These are phyloP conservation scores for Leptopilina clavipes DNA, from an alignment of 1,140 invertebrate genomes.

Conservation along the genomic window DNA sequence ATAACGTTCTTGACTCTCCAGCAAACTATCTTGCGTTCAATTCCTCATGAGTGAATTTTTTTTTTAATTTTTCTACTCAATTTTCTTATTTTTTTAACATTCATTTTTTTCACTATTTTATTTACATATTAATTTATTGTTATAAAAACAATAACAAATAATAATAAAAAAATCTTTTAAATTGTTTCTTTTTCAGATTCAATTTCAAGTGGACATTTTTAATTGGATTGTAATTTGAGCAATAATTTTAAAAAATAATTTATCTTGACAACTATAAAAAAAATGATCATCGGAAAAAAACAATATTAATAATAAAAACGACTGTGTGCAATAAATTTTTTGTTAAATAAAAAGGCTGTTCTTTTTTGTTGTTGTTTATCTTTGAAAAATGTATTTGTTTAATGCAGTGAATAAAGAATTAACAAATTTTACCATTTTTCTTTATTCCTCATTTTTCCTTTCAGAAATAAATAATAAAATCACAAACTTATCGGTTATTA, in stretches of 20 bases:
- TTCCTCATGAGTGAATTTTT: background rate
- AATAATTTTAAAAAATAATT: background rate
- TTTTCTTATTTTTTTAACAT: no score
- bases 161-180: no score
- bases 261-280: background rate
- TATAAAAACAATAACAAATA: no score
- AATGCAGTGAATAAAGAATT: conserved; percentile 8
- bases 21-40: no score
- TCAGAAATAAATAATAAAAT: no score
- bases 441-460: background rate
- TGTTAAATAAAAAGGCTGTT: background rate
- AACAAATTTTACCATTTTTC: background rate
- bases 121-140: no score
- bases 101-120: no score
- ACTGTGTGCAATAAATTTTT: conserved; percentile 16
- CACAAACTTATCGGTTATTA: no score
- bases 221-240: background rate
- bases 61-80: no score
- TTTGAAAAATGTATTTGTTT: conserved; percentile 5
- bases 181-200: conserved; percentile 6
- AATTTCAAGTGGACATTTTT: background rate
- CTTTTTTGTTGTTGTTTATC: background rate
- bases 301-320: background rate
- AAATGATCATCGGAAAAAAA: background rate
- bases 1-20: no score